These are phyloP conservation scores for Pangasius krempfi DNA, from an alignment of 2,797 vertebrate genomes.

Conservation along the genomic window DNA sequence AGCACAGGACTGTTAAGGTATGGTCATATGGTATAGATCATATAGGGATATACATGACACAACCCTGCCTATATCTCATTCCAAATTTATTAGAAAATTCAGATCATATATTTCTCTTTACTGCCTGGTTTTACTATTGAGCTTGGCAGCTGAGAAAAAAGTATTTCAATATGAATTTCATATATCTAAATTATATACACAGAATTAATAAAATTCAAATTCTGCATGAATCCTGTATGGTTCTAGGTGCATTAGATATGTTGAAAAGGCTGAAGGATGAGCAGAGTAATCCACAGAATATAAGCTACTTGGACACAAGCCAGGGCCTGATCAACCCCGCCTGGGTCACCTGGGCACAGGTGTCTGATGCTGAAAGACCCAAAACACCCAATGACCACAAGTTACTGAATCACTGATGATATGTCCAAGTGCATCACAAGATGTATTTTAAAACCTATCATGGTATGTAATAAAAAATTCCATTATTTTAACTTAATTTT, in stretches of 20 bases:
- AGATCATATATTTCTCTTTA: background rate
- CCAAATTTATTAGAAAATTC: background rate
- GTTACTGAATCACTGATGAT: background rate
- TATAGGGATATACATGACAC: background rate
- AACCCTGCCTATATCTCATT: background rate
- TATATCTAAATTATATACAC: background rate
- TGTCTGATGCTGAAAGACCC: background rate
- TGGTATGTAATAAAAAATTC: background rate
- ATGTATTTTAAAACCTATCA: background rate
- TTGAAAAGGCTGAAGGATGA: background rate
- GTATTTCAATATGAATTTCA: background rate
- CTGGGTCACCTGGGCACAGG: background rate
- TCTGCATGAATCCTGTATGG: background rate
- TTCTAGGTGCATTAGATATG: background rate
- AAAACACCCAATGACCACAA: background rate
- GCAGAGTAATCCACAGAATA: background rate
- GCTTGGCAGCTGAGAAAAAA: background rate
- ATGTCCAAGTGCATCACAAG: background rate
- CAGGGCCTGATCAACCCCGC: background rate
- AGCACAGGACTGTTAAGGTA: slow-evolving; percentile 23
- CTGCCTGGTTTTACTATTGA: background rate
- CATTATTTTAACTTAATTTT: background rate
- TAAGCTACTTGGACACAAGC: background rate
- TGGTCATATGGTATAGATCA: background rate
- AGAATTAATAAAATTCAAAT: background rate